A percentile compares a stretch with the other conserved stretches of the same genome.
phyloP scores from a whole-genome alignment of 64 coral and sea anemone genomes.

The Montipora efflorescens region DNA sequence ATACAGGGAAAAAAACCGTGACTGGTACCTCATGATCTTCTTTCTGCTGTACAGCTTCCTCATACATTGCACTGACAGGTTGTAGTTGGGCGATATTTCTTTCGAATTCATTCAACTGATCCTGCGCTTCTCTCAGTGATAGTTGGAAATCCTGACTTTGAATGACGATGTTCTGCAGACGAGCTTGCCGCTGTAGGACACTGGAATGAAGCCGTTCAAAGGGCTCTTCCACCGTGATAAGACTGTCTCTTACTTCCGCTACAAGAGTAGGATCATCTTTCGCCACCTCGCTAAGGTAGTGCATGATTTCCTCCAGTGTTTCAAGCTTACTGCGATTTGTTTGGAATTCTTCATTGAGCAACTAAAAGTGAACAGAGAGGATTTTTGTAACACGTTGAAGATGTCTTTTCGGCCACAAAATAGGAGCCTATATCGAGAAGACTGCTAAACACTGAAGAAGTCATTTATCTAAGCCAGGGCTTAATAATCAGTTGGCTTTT shows the following conservation, averaged over 20 bases:
- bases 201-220: slow-evolving; percentile 80
- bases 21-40: slow-evolving; percentile 87
- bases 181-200: slow-evolving; percentile 74
- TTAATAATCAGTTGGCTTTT: too few species aligned
- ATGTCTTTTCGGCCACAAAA: too few species aligned
- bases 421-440: too few species aligned
- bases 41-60: slow-evolving; percentile 66
- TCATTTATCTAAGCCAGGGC: too few species aligned
- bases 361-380: slow-evolving; percentile 22
- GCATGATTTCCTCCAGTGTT: slow-evolving; percentile 71
- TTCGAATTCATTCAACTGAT: slow-evolving; percentile 87
- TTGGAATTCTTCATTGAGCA: slow-evolving; percentile 84
- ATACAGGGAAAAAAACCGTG: background rate
- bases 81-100: slow-evolving; percentile 41
- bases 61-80: slow-evolving; percentile 81
- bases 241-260: slow-evolving; percentile 77
- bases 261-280: slow-evolving; percentile 79
- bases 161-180: slow-evolving; percentile 86
- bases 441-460: too few species aligned
- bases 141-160: slow-evolving; percentile 83
- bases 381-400: too few species aligned
- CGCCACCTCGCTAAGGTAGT: slow-evolving; percentile 64
- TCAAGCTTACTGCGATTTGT: slow-evolving; percentile 83
- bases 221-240: slow-evolving; percentile 69
- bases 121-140: slow-evolving; percentile 70